Conservation (phyloP, 2,888 invertebrate species). For the Oscheius sp. region DNA sequence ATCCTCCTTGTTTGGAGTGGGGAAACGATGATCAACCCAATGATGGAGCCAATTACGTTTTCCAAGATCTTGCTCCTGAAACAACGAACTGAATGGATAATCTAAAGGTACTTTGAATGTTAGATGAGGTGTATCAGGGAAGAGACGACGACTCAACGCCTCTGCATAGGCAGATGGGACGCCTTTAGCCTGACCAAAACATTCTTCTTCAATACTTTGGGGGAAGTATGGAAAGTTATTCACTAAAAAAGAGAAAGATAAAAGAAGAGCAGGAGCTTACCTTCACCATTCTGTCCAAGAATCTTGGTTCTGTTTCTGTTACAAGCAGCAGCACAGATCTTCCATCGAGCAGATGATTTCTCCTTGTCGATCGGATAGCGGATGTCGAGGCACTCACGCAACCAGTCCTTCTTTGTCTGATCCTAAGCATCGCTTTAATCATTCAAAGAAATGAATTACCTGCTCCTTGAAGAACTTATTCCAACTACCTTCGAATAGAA, state of each 20-base stretch:
- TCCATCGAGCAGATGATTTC: constrained; percentile 52
- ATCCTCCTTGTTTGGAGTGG: constrained; percentile 42
- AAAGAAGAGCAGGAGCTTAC: not conserved
- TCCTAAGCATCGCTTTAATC: constrained; percentile 31
- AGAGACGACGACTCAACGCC: constrained; percentile 45
- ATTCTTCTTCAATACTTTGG: constrained; percentile 47
- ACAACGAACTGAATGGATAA: not conserved
- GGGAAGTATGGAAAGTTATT: constrained; percentile 51
- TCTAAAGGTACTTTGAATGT: constrained; percentile 49
- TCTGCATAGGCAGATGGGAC: constrained; percentile 48
- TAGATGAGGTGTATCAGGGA: constrained; percentile 47
- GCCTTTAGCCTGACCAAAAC: constrained; percentile 39
- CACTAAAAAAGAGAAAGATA: constrained; percentile 18
- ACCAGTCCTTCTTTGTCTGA: constrained; percentile 52
- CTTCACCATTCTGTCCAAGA: constrained; percentile 40
- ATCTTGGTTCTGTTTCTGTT: constrained; percentile 53
- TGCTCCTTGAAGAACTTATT: constrained; percentile 54
- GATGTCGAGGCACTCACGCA: constrained; percentile 50
- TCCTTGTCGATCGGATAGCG: constrained; percentile 52
- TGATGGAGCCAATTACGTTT: constrained; percentile 55
- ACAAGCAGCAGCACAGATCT: constrained; percentile 43
- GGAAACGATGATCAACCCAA: constrained; percentile 52
- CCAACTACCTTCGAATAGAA: constrained; percentile 44
- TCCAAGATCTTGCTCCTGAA: constrained; percentile 54
- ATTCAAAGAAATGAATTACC: constrained; percentile 16